Conservation (phyloP, 2,797 vertebrate genomes). For the Manis pentadactyla region DNA sequence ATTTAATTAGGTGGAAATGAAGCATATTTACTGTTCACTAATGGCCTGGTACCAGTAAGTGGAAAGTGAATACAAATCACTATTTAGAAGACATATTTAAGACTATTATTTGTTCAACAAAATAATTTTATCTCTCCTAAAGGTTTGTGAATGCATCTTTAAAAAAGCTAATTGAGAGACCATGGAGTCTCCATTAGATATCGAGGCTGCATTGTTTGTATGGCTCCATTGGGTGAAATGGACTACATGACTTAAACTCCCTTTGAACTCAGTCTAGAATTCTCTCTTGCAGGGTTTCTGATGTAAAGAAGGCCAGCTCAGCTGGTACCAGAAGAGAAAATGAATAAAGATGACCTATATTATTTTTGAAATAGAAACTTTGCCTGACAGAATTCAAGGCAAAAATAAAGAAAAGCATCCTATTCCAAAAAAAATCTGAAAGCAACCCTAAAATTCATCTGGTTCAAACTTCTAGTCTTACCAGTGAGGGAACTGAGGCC, state of each 20-base stretch:
- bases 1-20: not conserved
- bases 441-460: not conserved
- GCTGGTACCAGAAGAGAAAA: not conserved
- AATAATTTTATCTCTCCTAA: not conserved
- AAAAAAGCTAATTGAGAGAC: not conserved
- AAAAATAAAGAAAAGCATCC: constrained; percentile 30
- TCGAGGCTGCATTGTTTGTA: not conserved
- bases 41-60: not conserved
- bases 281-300: not conserved
- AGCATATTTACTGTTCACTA: not conserved
- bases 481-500: not conserved
- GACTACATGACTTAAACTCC: not conserved
- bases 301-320: constrained; percentile 27
- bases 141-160: not conserved
- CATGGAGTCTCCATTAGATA: not conserved
- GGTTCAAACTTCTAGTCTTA: constrained; percentile 15
- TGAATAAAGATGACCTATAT: constrained; percentile 55
- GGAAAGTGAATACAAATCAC: not conserved
- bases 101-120: not conserved
- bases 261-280: not conserved
- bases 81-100: not conserved
- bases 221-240: not conserved
- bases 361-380: constrained; percentile 65
- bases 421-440: not conserved
- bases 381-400: constrained; percentile 40